A percentile compares a stretch with the other conserved stretches of the same genome.
Conservation (phyloP, 2,888 invertebrate species). For the Diadegma fenestrale region DNA sequence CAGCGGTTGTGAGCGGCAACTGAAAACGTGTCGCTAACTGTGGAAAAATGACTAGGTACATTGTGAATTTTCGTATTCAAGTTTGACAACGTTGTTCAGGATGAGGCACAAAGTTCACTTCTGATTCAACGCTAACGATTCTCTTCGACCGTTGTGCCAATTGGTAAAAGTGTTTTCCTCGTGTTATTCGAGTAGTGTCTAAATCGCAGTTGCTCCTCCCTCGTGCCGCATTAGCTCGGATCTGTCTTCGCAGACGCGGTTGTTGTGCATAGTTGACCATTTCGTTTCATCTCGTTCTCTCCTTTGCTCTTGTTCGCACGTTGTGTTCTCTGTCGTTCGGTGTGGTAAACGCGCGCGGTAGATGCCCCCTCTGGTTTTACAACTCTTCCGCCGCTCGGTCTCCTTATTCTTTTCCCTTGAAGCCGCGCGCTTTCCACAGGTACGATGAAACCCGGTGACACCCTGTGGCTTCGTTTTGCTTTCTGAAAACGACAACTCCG, state of each 20-base stretch:
- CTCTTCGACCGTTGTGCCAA: neutral
- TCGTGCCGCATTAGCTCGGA: constrained; percentile 75
- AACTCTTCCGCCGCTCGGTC: constrained; percentile 18
- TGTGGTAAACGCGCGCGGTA: neutral
- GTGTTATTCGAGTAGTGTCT: constrained; percentile 63
- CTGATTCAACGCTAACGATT: constrained; percentile 4
- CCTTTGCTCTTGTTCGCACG: constrained; percentile 19
- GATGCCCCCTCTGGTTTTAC: constrained; percentile 19
- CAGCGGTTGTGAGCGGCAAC: no score
- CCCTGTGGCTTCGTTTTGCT: neutral
- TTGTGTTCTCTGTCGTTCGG: neutral
- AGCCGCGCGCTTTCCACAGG: neutral
- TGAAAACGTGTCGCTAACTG: no score
- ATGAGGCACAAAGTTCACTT: constrained; percentile 50
- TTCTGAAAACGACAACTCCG: neutral
- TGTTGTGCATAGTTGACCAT: constrained; percentile 60
- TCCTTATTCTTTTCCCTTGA: neutral
- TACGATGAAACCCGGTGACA: neutral
- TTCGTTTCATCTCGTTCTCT: constrained; percentile 15
- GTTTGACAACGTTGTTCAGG: constrained; percentile 21
- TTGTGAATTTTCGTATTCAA: neutral
- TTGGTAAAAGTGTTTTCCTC: constrained; percentile 30
- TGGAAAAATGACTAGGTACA: no score
- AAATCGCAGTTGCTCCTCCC: constrained; percentile 75
- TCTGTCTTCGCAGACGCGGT: constrained; percentile 67